A percentile compares a stretch with the other conserved stretches of the same genome.
These are phyloP conservation scores for Drosophila mayaguana DNA, from an alignment of 2,888 invertebrate species.

Conservation along the genomic window DNA sequence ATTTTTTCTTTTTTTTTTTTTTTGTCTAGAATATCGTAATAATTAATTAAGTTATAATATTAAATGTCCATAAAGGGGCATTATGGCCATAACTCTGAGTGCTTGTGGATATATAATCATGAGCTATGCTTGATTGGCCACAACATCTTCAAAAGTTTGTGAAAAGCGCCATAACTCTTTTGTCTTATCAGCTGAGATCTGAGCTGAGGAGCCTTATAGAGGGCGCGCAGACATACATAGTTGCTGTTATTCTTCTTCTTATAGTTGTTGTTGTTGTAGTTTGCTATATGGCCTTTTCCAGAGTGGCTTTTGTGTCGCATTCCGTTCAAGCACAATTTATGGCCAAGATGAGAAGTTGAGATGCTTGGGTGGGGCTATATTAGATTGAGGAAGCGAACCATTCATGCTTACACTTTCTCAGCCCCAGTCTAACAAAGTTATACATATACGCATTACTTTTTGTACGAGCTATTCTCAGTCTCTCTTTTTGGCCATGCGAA, in stretches of 20 bases:
- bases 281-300: slow-evolving; percentile 16
- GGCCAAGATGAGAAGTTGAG: slow-evolving; percentile 26
- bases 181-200: slow-evolving; percentile 62
- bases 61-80: slow-evolving; percentile 76
- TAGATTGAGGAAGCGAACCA: slow-evolving; percentile 27
- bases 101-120: slow-evolving; percentile 55
- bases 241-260: background rate
- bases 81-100: slow-evolving; percentile 74
- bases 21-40: slow-evolving; percentile 60
- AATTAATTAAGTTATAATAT: slow-evolving; percentile 80
- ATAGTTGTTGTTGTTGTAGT: background rate
- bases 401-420: slow-evolving; percentile 53
- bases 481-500: slow-evolving; percentile 58
- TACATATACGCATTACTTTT: slow-evolving; percentile 5
- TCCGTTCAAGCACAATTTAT: slow-evolving; percentile 48
- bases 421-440: slow-evolving; percentile 28
- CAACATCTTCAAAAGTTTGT: slow-evolving; percentile 51
- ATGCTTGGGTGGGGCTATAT: background rate
- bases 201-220: slow-evolving; percentile 24
- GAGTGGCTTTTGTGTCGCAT: slow-evolving; percentile 39
- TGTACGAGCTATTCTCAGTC: slow-evolving; percentile 45
- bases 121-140: slow-evolving; percentile 61
- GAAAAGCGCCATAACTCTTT: slow-evolving; percentile 64
- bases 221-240: slow-evolving; percentile 8
- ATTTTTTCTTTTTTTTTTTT: slow-evolving; percentile 18